Percentiles rank a stretch among this genome's conserved stretches.
These are phyloP conservation scores for Tinamus major DNA, from an alignment of 2,797 vertebrate genomes.

Conservation along the genomic window DNA sequence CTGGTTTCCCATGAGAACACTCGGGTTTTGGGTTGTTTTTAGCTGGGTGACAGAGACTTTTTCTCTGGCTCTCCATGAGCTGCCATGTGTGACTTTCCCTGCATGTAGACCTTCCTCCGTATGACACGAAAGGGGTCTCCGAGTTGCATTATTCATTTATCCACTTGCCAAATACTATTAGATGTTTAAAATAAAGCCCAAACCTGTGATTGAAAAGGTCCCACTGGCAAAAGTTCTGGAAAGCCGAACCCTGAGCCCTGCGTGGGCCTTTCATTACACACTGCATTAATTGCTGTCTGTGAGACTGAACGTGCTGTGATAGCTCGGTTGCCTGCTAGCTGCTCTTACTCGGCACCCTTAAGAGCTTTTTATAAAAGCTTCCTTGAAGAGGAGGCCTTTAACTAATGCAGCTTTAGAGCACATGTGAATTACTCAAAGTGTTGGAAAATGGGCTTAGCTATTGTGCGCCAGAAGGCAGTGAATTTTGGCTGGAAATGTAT, in stretches of 20 bases:
- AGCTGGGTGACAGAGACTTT: not conserved
- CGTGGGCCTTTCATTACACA: not conserved
- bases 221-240: not conserved
- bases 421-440: not conserved
- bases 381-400: not conserved
- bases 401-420: not conserved
- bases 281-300: not conserved
- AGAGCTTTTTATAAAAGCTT: not conserved
- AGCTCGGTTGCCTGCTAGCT: not conserved
- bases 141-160: not conserved
- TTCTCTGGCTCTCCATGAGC: not conserved
- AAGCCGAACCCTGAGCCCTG: not conserved
- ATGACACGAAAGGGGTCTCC: not conserved
- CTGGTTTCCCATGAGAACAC: no score
- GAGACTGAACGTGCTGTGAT: rapidly evolving
- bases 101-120: not conserved
- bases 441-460: rapidly evolving
- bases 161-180: not conserved
- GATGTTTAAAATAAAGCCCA: not conserved
- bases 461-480: not conserved
- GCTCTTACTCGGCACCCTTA: not conserved
- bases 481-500: rapidly evolving
- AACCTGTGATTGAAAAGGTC: not conserved
- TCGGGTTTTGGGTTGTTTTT: not conserved
- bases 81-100: rapidly evolving